phyloP scores from a whole-genome alignment of 2,888 invertebrate genomes.

The Gandaritis pyraliata region DNA sequence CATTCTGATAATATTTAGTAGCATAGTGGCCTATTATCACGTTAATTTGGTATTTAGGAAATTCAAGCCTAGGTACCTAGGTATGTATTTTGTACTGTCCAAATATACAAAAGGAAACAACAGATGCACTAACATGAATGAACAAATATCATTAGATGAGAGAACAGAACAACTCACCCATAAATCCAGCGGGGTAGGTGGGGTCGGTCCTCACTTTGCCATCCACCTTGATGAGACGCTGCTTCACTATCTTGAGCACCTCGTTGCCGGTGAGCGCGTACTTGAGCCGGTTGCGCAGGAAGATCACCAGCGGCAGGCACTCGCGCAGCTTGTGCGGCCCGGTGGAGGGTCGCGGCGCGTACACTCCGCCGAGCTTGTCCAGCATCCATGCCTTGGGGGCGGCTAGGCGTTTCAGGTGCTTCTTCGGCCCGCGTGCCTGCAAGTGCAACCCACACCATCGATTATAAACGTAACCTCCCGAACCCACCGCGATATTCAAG shows the following conservation, averaged over 20 bases:
- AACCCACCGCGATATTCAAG: background rate
- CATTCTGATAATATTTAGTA: too few relatives aligned
- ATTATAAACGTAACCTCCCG: conserved; percentile 22
- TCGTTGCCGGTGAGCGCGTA: conserved; percentile 98
- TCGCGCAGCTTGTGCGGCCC: conserved; percentile 99
- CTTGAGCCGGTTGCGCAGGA: conserved; percentile 98
- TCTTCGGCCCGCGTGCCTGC: conserved; percentile 99
- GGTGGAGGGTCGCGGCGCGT: conserved; percentile 98
- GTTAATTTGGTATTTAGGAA: too few relatives aligned
- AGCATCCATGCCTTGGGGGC: conserved; percentile 99
- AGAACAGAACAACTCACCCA: conserved; percentile 89
- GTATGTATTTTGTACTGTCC: too few relatives aligned
- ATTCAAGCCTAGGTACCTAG: too few relatives aligned
- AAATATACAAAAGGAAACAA: too few relatives aligned
- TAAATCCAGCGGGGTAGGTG: conserved; percentile 98
- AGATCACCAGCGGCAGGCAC: conserved; percentile 97
- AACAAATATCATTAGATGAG: too few relatives aligned
- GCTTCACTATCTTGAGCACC: conserved; percentile 99
- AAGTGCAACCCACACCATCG: conserved; percentile 79
- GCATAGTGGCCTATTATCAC: too few relatives aligned
- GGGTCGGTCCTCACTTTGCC: conserved; percentile 99
- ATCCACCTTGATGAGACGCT: conserved; percentile 98
- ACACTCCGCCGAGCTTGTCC: conserved; percentile 99
- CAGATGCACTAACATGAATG: too few relatives aligned
- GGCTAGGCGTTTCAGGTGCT: conserved; percentile 99